Base-by-base conservation (phyloP, 2,113 vertebrate genomes). In the Acanthisitta chloris region DNA sequence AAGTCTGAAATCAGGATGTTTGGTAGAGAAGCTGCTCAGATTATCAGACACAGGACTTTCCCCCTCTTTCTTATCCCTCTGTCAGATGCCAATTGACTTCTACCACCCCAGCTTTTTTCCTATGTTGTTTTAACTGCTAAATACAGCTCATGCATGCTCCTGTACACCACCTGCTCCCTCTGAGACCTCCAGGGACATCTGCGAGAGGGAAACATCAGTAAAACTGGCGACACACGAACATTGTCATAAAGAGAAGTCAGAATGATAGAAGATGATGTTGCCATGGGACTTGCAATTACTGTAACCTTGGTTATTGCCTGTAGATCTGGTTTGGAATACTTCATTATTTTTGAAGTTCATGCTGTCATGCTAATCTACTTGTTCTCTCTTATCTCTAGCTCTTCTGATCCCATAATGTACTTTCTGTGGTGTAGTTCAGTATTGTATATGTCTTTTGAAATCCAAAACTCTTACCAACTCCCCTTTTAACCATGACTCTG, bases 21-120 rank as follows among this genome's bases (percentile, higher is more conserved):
- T 74, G 49, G 5, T 81, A 42, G 80, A 88, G 62, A 81, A 70
- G 13, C 31, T 92, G 33, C 26, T 92, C 42, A 71, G 52, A 42
- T 77, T 67, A 28, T 40, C n/a, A 78, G 49, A 25, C 7, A 28
- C 3, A 5, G 0, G 0, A 31, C 8, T 29, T 55, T 10, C 7
- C 26, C 5, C 3, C 14, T 34, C 49, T 89, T 54, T 67, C 4
- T 74, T 77, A 19, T 55, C 19, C 12, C 11, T 70, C 14, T 74
- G 51, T 31, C 57, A 40, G 21, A n/a, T 73, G 51, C 33, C 52
- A 70, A 77, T 18, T 66, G 9, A 45, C 20, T 62, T 12, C 28
- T 84, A 25, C 10, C 46, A 45, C 12, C 14, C 26, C 14, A 55
- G 0, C 16, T 73, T 54, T 87, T 54, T 9, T 14, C 12, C 4